Conservation (phyloP, 1,140 invertebrate species). For the Acromyrmex heyeri region DNA sequence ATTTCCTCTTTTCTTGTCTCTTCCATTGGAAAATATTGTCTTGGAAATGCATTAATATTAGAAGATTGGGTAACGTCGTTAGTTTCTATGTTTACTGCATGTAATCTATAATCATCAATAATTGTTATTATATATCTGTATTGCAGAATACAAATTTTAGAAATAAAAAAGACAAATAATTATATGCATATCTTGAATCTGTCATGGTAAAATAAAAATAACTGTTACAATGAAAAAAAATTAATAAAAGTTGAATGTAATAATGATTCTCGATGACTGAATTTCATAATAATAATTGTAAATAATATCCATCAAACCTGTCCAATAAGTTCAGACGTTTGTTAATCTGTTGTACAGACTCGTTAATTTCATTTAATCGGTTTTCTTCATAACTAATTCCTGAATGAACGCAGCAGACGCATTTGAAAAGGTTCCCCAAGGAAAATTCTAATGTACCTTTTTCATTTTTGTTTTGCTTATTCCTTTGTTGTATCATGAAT, state of each 20-base stretch:
- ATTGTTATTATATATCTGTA: neutral
- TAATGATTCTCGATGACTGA: neutral
- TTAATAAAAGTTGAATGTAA: neutral
- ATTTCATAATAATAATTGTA: neutral
- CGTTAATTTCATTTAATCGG: conserved; percentile 65
- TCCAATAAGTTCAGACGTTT: conserved; percentile 84
- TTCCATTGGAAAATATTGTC: conserved; percentile 27
- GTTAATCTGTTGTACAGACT: conserved; percentile 83
- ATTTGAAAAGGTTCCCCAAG: conserved; percentile 38
- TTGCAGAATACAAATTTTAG: neutral
- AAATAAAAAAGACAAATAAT: conserved; percentile 4
- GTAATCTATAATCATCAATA: conserved; percentile 36
- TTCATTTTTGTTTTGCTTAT: conserved; percentile 25
- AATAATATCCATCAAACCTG: conserved; percentile 22
- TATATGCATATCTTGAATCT: neutral
- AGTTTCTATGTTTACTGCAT: conserved; percentile 1
- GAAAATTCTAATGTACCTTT: conserved; percentile 48
- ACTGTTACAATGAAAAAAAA: neutral
- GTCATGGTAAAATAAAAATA: neutral
- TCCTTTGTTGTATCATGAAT: neutral
- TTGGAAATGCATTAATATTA: conserved; percentile 5
- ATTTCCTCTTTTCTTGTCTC: conserved; percentile 20
- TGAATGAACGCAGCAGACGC: conserved; percentile 44
- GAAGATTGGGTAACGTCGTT: neutral
- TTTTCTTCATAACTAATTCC: conserved; percentile 43